phyloP scores from a whole-genome alignment of 2,113 vertebrate species.

The Mohoua ochrocephala region DNA sequence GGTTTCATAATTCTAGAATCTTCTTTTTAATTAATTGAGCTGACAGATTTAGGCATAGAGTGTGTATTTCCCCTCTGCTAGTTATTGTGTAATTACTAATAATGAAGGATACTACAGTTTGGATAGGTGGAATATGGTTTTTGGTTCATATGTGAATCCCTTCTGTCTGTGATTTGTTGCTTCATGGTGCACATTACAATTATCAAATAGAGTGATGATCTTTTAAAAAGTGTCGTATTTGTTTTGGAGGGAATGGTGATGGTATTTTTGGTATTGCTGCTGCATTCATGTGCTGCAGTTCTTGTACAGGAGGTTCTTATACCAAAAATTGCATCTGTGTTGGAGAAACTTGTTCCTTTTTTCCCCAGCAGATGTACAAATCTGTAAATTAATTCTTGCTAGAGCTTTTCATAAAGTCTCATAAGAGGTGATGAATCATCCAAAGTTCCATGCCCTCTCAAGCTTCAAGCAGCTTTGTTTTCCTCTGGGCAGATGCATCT shows the following conservation, averaged over 20 bases:
- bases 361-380: neutral
- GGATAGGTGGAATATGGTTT: conserved; percentile 75
- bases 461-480: neutral
- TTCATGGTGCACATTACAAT: neutral
- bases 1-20: conserved; percentile 82
- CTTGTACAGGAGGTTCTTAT: neutral
- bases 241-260: neutral
- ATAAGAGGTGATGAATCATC: neutral
- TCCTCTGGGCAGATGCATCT: neutral
- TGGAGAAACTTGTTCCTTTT: neutral
- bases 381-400: neutral
- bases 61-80: conserved; percentile 82
- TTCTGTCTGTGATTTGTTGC: neutral
- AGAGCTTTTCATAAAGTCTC: neutral
- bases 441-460: neutral
- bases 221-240: neutral
- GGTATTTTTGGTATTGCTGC: neutral
- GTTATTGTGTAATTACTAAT: conserved; percentile 81
- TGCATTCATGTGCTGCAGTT: neutral
- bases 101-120: conserved; percentile 81
- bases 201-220: neutral
- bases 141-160: neutral
- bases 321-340: neutral
- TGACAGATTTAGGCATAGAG: conserved; percentile 81
- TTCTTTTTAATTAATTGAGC: conserved; percentile 89